Percentiles rank a stretch among this genome's conserved stretches.
These are phyloP conservation scores for Leptoteleia sp. DNA, from an alignment of 1,140 invertebrate genomes.

Conservation along the genomic window DNA sequence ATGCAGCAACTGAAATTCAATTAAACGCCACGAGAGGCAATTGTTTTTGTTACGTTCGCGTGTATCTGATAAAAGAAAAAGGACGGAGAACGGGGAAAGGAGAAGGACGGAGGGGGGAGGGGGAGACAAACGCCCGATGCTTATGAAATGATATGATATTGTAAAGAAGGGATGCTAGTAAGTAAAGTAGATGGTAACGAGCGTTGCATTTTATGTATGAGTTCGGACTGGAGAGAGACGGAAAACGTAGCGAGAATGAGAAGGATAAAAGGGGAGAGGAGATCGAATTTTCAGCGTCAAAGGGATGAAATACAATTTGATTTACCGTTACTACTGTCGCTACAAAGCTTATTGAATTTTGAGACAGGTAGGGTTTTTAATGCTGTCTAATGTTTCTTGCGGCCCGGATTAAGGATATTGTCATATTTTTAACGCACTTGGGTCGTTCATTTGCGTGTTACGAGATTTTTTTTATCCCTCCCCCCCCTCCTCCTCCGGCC, in stretches of 20 bases:
- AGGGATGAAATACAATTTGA: constrained; percentile 81
- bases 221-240: constrained; percentile 69
- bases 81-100: background rate
- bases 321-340: constrained; percentile 73
- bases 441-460: constrained; percentile 12
- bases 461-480: background rate
- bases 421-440: constrained; percentile 35
- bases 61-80: constrained; percentile 50
- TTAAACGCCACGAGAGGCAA: constrained; percentile 41
- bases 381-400: constrained; percentile 71
- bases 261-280: constrained; percentile 69
- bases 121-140: constrained; percentile 64
- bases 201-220: constrained; percentile 78
- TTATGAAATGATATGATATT: constrained; percentile 59
- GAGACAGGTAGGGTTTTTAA: constrained; percentile 74
- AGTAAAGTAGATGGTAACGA: constrained; percentile 76
- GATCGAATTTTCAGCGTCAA: constrained; percentile 78
- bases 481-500: too few relatives aligned
- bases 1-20: constrained; percentile 59
- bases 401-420: constrained; percentile 50
- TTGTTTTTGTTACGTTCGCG: constrained; percentile 56
- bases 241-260: constrained; percentile 57
- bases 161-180: constrained; percentile 67
- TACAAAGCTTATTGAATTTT: constrained; percentile 73
- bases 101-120: constrained; percentile 6